These are phyloP conservation scores for Ooceraea biroi DNA, from an alignment of 1,140 invertebrate genomes.

Conservation along the genomic window DNA sequence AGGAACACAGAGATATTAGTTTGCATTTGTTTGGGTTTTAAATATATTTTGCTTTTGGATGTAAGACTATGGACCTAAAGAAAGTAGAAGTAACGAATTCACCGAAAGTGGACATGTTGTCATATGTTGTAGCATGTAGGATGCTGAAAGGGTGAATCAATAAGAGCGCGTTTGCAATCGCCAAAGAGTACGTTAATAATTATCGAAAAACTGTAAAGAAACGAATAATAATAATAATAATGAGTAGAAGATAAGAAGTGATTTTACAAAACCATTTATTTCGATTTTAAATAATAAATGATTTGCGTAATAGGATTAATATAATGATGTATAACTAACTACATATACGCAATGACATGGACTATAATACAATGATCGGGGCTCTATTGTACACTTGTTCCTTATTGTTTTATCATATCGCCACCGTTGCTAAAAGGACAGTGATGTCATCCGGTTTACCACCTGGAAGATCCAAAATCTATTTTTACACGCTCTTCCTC, in stretches of 20 bases:
- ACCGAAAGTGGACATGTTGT: neutral
- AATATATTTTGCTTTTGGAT: neutral
- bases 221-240: slow-evolving; percentile 55
- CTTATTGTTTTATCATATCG: slow-evolving; percentile 87
- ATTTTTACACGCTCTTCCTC: slow-evolving; percentile 13
- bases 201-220: slow-evolving; percentile 46
- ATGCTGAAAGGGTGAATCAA: slow-evolving; percentile 42
- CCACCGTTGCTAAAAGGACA: slow-evolving; percentile 96
- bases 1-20: neutral
- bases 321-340: slow-evolving; percentile 80
- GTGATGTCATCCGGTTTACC: slow-evolving; percentile 99
- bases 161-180: slow-evolving; percentile 22
- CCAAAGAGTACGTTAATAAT: slow-evolving; percentile 55
- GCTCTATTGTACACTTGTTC: slow-evolving; percentile 81
- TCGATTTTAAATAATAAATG: slow-evolving; percentile 80
- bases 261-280: slow-evolving; percentile 80
- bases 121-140: neutral
- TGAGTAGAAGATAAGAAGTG: slow-evolving; percentile 43
- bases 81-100: slow-evolving; percentile 5
- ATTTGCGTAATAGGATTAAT: slow-evolving; percentile 76
- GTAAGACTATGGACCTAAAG: neutral
- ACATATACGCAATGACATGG: slow-evolving; percentile 83
- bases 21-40: neutral
- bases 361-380: slow-evolving; percentile 86
- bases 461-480: slow-evolving; percentile 88